These are phyloP conservation scores for Slavum lentiscoides DNA, from an alignment of 2,888 invertebrate genomes.

Conservation along the genomic window DNA sequence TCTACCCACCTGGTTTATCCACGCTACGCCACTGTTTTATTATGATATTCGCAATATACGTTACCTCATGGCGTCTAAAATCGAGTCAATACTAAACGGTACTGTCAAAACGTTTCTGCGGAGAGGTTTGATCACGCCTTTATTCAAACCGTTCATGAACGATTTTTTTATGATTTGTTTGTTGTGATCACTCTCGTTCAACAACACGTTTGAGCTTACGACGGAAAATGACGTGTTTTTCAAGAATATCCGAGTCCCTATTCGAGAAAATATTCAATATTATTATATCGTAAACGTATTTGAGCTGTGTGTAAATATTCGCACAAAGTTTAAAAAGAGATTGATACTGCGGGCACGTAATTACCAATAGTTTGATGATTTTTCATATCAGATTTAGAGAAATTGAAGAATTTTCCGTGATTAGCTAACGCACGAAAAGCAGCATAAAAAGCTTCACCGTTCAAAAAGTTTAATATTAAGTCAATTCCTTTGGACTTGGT, in stretches of 20 bases:
- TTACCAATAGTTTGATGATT: slow-evolving; percentile 1
- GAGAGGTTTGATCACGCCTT: slow-evolving; percentile 31
- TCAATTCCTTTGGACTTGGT: slow-evolving; percentile 12
- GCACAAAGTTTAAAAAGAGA: no score
- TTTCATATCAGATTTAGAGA: slow-evolving; percentile 30
- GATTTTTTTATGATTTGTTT: slow-evolving; percentile 12
- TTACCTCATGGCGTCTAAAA: slow-evolving; percentile 37
- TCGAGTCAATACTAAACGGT: neutral
- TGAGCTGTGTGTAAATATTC: no score
- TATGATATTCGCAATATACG: no score
- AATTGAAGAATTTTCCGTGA: slow-evolving; percentile 13
- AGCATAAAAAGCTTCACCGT: neutral
- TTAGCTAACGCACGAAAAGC: neutral
- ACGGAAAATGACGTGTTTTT: neutral
- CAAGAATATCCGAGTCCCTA: neutral
- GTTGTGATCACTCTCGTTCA: slow-evolving; percentile 56
- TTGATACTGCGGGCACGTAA: no score
- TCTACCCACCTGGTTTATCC: no score
- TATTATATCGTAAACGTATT: no score
- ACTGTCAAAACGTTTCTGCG: neutral
- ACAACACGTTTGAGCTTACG: slow-evolving; percentile 65
- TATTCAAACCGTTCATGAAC: slow-evolving; percentile 3
- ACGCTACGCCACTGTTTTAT: no score
- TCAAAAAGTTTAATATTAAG: slow-evolving; percentile 27
- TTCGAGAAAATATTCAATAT: no score